Conservation (phyloP, 23 tunicate genomes). For the Phallusia fumigata region DNA sequence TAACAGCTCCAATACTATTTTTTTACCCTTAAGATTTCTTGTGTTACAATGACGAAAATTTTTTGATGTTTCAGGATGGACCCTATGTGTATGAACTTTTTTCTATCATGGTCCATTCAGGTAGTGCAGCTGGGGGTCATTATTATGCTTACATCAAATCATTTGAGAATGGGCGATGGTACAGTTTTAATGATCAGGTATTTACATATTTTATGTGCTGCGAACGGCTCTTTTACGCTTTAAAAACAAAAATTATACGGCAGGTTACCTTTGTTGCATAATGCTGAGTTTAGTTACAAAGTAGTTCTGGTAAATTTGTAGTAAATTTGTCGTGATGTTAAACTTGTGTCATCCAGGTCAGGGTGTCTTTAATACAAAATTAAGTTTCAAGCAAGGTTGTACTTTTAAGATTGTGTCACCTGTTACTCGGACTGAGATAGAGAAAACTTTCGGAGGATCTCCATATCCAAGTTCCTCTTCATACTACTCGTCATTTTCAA, state of each 20-base stretch:
- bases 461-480: constrained; percentile 34
- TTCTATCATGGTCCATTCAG: constrained; percentile 91
- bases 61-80: constrained; percentile 46
- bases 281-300: no score
- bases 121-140: constrained; percentile 94
- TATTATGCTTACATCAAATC: constrained; percentile 93
- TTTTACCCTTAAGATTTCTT: no score
- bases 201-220: no score
- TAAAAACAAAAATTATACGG: no score
- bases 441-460: constrained; percentile 80
- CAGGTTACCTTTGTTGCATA: no score
- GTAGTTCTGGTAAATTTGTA: background rate
- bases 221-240: no score
- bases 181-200: constrained; percentile 95
- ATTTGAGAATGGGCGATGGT: constrained; percentile 77
- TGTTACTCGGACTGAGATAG: constrained; percentile 55
- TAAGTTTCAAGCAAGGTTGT: no score
- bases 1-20: no score
- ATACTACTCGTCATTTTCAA: constrained; percentile 71
- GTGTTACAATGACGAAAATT: no score
- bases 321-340: background rate
- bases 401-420: constrained; percentile 71
- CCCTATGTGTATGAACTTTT: constrained; percentile 73
- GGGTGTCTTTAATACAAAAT: no score
- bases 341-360: no score